Base-by-base conservation (phyloP, 2,888 invertebrate genomes). In the Scaeva pyrastri region DNA sequence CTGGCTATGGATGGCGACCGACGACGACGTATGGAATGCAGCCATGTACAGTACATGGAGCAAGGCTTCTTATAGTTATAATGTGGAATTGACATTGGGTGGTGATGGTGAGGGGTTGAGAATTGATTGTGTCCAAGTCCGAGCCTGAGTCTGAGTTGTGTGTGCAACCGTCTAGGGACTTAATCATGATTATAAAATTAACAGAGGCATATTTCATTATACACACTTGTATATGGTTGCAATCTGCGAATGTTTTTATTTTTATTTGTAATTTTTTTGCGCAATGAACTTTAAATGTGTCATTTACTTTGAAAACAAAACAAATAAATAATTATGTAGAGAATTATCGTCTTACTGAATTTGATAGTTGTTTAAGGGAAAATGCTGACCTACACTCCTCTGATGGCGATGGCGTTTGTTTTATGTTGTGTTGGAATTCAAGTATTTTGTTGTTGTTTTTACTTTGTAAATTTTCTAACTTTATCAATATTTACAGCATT, bases 161-260 rank as follows among this genome's bases (percentile, higher is more conserved):
- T 6, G 3, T 58, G 36, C 41, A 70, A 64, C 19, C 56, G 77
- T 83, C 77, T 83, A 76, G 71, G 60, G 73, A 55, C 68, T 77
- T 68, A 77, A 83, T 83, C 82, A 72, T 45, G 23, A 76, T 48
- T 50, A 48, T 23, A 31, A n/a, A n/a, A 26, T 48, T 16, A 48
- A 77, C 43, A 62, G 41, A 64, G 62, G 26, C 26, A 64, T 45
- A 31, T 19, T 48, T 31, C n/a, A n/a, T n/a, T n/a, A n/a, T n/a
- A n/a, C n/a, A n/a, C n/a, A n/a, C n/a, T n/a, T n/a, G n/a, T 26
- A 3, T 26, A 45, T 23, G 26, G 60, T 45, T 60, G 52, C 19
- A 31, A 50, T 48, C n/a, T 56, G 31, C 16, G 39, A 14, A 31
- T 31, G 8, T 31, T n/a, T 62, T 62, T 5, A n/a, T 62, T 31